A percentile compares a stretch with the other conserved stretches of the same genome.
phyloP scores from a whole-genome alignment of 1,140 invertebrate genomes.

The Bombus picipes region DNA sequence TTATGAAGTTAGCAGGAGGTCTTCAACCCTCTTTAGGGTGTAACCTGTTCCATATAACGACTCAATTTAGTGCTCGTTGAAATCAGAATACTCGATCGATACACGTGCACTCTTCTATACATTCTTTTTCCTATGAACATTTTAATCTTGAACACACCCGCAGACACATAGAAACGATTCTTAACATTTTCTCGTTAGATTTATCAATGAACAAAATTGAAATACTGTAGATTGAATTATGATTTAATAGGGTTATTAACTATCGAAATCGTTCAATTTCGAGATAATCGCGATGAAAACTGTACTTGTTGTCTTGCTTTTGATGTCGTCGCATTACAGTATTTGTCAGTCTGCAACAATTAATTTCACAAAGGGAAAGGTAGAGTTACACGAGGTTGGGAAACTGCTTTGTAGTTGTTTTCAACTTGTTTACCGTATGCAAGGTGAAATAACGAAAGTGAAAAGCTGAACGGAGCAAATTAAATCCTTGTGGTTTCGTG shows the following conservation, averaged over 20 bases:
- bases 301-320: conserved; percentile 3
- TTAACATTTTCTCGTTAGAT: background rate
- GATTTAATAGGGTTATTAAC: background rate
- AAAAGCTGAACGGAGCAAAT: background rate
- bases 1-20: conserved; percentile 8
- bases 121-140: background rate
- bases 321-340: conserved; percentile 12
- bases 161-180: background rate
- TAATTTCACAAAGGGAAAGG: conserved; percentile 43
- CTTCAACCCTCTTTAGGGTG: background rate
- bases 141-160: too few relatives aligned
- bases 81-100: conserved; percentile 11
- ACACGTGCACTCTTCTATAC: background rate
- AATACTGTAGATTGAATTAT: background rate
- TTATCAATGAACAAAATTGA: background rate
- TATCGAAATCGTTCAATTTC: background rate
- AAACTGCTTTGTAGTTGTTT: conserved; percentile 45
- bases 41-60: background rate
- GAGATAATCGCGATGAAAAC: conserved; percentile 10
- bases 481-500: conserved; percentile 11
- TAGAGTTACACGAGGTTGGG: background rate
- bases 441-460: conserved; percentile 4
- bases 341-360: conserved; percentile 40
- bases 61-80: conserved; percentile 1
- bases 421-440: conserved; percentile 28